phyloP scores from a whole-genome alignment of 2,113 vertebrate species.

The Scolopax mira region DNA sequence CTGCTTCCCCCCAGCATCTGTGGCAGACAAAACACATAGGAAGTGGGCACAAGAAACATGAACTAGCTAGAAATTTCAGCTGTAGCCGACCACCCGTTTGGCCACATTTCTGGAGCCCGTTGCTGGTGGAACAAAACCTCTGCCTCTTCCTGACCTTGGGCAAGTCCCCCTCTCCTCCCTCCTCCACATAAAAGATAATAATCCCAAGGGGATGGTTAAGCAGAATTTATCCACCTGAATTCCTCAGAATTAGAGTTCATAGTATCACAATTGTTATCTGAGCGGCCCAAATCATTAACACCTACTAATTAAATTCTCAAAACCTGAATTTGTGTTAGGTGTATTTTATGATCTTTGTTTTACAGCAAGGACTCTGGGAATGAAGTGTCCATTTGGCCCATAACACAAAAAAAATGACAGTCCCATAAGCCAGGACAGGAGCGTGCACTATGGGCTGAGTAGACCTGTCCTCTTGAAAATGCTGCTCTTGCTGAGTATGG shows the following conservation, averaged over 20 bases:
- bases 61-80: not conserved
- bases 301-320: not conserved
- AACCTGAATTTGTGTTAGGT: not conserved
- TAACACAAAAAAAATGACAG: not conserved
- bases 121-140: not conserved
- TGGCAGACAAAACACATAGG: accelerated
- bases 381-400: not conserved
- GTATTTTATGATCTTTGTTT: not conserved
- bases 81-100: not conserved
- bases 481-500: accelerated
- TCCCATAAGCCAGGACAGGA: not conserved
- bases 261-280: not conserved
- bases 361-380: not conserved
- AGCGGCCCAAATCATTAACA: not conserved
- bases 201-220: not conserved
- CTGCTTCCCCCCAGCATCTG: not conserved
- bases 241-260: not conserved
- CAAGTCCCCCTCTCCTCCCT: not conserved
- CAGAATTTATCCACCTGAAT: not conserved
- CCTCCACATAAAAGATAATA: not conserved
- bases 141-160: not conserved
- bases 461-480: not conserved
- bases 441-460: not conserved
- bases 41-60: accelerated
- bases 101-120: not conserved